Evolutionary conservation across 1,140 invertebrate species (phyloP).

Genomic region (Apis cerana): DNA sequence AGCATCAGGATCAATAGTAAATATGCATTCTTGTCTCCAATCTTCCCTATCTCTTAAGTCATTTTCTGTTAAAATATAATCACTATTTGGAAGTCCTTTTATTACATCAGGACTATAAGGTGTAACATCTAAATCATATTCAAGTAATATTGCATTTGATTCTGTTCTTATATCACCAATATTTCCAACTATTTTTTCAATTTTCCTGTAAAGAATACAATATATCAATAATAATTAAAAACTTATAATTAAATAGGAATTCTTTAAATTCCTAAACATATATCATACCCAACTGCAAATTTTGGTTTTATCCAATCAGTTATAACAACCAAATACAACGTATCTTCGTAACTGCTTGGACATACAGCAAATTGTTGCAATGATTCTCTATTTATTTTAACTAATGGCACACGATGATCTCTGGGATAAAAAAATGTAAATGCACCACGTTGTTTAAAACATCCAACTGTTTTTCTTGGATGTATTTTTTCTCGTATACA

Average conservation of each 20-base stretch:
- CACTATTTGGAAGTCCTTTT: constrained; percentile 82
- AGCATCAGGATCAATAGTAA: constrained; percentile 96
- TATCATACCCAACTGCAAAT: constrained; percentile 56
- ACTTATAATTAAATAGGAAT: neutral
- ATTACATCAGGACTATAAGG: constrained; percentile 85
- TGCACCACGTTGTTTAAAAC: constrained; percentile 83
- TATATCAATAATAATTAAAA: constrained; percentile 7
- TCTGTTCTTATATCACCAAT: constrained; percentile 89
- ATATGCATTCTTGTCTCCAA: constrained; percentile 90
- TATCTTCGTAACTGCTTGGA: constrained; percentile 82
- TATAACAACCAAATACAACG: constrained; percentile 87
- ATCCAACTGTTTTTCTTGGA: constrained; percentile 85
- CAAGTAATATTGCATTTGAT: constrained; percentile 89
- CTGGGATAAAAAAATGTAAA: constrained; percentile 86
- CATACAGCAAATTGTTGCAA: constrained; percentile 83
- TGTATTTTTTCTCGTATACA: constrained; percentile 85
- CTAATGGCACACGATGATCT: constrained; percentile 87
- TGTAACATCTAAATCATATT: constrained; percentile 87
- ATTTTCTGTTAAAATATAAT: constrained; percentile 82
- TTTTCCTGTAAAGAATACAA: constrained; percentile 76
- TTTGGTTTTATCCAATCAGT: constrained; percentile 82
- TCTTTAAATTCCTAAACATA: neutral
- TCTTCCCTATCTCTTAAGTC: constrained; percentile 87
- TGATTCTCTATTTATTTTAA: constrained; percentile 84
- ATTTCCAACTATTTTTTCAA: constrained; percentile 87